Conservation (phyloP, 2,113 vertebrate genomes). For the Muscicapa adusta region DNA sequence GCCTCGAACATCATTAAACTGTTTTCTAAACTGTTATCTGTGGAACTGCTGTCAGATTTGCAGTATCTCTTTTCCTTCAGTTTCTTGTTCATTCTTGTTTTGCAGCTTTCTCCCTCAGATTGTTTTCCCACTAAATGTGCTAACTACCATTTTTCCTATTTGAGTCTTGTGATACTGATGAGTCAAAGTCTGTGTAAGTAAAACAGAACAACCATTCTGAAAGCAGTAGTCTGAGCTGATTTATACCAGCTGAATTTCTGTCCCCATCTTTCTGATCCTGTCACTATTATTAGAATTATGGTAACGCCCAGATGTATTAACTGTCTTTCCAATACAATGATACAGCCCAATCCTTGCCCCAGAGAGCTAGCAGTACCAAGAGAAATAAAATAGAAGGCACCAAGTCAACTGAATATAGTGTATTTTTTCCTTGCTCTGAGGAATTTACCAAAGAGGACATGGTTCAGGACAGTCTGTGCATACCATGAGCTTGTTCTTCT, state of each 20-base stretch:
- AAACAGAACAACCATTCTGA: constrained; percentile 36
- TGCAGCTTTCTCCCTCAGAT: neutral
- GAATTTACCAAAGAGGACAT: neutral
- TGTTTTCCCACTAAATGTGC: constrained; percentile 33
- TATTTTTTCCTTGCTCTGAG: neutral
- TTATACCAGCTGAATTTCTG: constrained; percentile 38
- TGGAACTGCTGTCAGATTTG: neutral
- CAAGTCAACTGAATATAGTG: neutral
- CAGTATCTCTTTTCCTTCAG: neutral
- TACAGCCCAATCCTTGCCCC: neutral
- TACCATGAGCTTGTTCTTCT: neutral
- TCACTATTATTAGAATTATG: constrained; percentile 2
- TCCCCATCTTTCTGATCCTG: neutral
- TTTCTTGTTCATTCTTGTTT: neutral
- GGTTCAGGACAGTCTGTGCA: neutral
- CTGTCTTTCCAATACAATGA: neutral
- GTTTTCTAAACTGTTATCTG: neutral
- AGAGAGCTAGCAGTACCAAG: neutral
- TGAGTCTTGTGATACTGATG: constrained; percentile 40
- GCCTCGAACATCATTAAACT: neutral
- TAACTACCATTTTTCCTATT: constrained; percentile 20
- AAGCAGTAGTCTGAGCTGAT: constrained; percentile 16
- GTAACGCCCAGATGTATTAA: neutral
- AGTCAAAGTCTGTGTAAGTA: constrained; percentile 30
- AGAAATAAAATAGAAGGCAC: neutral